Percentiles rank a stretch among this genome's conserved stretches.
Conservation (phyloP, 1,140 invertebrate genomes). For the Oryctes rhinoceros region DNA sequence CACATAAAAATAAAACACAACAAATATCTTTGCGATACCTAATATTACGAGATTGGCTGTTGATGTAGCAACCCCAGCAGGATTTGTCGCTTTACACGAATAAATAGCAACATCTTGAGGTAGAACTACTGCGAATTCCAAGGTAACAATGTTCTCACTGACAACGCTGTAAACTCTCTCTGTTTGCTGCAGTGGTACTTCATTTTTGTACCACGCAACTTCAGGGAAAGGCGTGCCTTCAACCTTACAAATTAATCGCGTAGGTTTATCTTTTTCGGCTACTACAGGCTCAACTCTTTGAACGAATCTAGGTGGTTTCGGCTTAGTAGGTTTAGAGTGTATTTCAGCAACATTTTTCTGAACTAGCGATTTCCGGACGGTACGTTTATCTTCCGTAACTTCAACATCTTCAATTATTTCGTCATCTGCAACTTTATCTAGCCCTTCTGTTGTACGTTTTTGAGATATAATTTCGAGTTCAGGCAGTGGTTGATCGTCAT, state of each 20-base stretch:
- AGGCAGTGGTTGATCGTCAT: slow-evolving; percentile 65
- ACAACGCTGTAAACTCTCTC: slow-evolving; percentile 71
- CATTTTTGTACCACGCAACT: slow-evolving; percentile 82
- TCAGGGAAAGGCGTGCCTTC: slow-evolving; percentile 74
- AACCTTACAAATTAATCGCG: slow-evolving; percentile 73
- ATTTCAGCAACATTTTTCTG: slow-evolving; percentile 67
- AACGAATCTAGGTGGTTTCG: slow-evolving; percentile 73
- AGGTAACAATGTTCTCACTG: slow-evolving; percentile 68
- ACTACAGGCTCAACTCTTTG: slow-evolving; percentile 75
- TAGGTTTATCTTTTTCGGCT: slow-evolving; percentile 68
- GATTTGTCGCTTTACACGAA: slow-evolving; percentile 79
- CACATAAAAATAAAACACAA: slow-evolving; percentile 42
- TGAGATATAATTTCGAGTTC: slow-evolving; percentile 65
- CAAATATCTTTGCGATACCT: slow-evolving; percentile 62
- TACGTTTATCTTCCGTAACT: slow-evolving; percentile 57
- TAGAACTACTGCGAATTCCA: slow-evolving; percentile 72
- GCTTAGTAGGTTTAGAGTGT: slow-evolving; percentile 61
- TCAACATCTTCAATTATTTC: slow-evolving; percentile 61
- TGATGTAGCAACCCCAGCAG: slow-evolving; percentile 79
- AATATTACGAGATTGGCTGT: slow-evolving; percentile 77
- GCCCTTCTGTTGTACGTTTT: slow-evolving; percentile 58
- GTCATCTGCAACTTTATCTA: slow-evolving; percentile 64
- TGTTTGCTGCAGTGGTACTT: slow-evolving; percentile 69
- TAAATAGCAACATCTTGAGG: slow-evolving; percentile 80
- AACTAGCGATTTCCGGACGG: slow-evolving; percentile 57